Evolutionary conservation across 2,113 vertebrate genomes (phyloP), one percentile per base, ranked within the genome.

Genomic region (Tangachromis dhanisi): DNA sequence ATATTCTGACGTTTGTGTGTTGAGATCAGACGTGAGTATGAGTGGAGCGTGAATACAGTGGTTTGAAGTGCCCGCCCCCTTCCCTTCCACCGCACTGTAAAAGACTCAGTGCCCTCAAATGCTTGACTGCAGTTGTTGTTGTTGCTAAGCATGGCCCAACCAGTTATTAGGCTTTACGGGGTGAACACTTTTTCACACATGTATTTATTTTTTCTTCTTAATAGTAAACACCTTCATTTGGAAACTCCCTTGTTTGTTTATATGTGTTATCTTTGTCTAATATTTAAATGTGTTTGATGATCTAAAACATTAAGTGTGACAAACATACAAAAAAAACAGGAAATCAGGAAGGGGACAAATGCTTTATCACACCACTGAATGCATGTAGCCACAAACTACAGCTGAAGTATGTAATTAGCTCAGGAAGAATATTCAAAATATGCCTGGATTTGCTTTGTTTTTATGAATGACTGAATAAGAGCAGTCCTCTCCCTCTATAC

Each of bases 401-500:
- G 6, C 31, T 66, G 5, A 0, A 31, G 1, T 35, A 63, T 24
- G 0, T 33, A 1, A 61, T 66, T 66, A 66, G 17, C 61, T n/a
- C 2, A 66, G 17, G 9, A 35, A 19, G 29, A 66, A 38, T 66
- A 12, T 35, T 66, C 17, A 66, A 38, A 66, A 38, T 2, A n/a
- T 66, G 9, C 6, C 6, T 61, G 2, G 16, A 6, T 61, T 61
- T 61, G 16, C 29, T 61, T 66, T 66, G 9, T 59, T 8, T 11
- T 35, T n/a, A 66, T 66, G 31, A 2, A 66, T 66, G 61, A 38
- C 17, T n/a, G 55, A 19, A 33, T 33, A 0, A 33, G 16, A 16
- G 16, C 1, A 19, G 0, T 31, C 2, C 0, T 59, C 55, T 59
- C 29, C 29, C 5, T 17, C 26, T 59, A 2, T 31, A 5, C 57